Base-by-base conservation (phyloP, 2,797 vertebrate genomes). In the Karalla daura region DNA sequence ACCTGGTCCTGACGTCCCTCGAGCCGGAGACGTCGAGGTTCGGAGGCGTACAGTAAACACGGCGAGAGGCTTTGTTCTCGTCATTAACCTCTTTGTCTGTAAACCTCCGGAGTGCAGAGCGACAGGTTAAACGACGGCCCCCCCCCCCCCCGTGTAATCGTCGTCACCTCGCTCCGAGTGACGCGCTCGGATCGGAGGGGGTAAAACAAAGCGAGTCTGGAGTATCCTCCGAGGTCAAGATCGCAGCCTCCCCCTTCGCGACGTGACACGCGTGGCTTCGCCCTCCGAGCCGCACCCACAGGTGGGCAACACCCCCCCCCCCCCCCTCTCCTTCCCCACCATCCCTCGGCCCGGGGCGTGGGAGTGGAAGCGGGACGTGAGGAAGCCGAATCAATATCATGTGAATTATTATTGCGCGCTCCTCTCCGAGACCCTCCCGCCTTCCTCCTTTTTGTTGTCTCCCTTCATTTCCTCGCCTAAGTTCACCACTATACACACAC, bases 371-470 rank as follows among this genome's bases (percentile, higher is more conserved):
- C 15, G 65, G 79, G 72, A 87, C 79, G 81, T 84, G 65, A 83
- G 66, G 78, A 78, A 90, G 70, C 86, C 80, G 89, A 96, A 95
- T 95, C 95, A 94, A 96, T 96, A 95, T 88, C 89, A 92, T 69
- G 87, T 95, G 90, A 97, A 96, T 95, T 94, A 95, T 96, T 95
- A 94, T 96, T 95, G 94, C 95, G 92, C 88, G 27, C 79, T 87
- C 91, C 90, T 88, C 86, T 87, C 3, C 9, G 35, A 28, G 28
- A 14, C 13, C 43, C 36, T 18, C 62, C 11, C 68, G 51, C 70
- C 70, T 51, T 61, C 58, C 30, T 36, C 27, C 40, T 64, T 35
- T 67, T 72, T 40, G 72, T 75, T 71, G 70, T 90, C 94, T 92
- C 90, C 91, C 91, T 63, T 69, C 88, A 86, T 94, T 92, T 92